phyloP scores from a whole-genome alignment of 2,888 invertebrate species.

The Cataglyphis albicans region DNA sequence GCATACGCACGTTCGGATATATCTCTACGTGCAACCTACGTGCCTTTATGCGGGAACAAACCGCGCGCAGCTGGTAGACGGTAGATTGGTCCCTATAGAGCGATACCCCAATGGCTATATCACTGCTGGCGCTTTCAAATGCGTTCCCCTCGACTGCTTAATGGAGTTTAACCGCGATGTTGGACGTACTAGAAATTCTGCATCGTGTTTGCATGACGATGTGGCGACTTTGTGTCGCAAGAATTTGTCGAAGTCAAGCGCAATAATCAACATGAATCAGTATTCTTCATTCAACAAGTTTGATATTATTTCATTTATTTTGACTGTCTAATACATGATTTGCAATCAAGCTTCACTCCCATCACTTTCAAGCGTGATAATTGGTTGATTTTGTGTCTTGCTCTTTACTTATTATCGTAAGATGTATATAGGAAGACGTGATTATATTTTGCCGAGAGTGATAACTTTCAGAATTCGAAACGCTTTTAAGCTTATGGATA shows the following conservation, averaged over 20 bases:
- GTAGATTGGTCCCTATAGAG: constrained; percentile 35
- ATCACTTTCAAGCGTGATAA: neutral
- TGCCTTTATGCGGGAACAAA: neutral
- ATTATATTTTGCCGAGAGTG: neutral
- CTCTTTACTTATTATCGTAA: neutral
- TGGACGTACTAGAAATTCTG: constrained; percentile 32
- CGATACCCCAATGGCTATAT: constrained; percentile 18
- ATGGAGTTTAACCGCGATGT: constrained; percentile 47
- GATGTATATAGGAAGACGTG: neutral
- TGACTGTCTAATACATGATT: no score
- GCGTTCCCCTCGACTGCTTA: constrained; percentile 35
- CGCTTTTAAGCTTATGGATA: constrained; percentile 41
- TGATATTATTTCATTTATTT: neutral
- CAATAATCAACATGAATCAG: constrained; percentile 14
- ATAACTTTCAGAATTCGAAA: neutral
- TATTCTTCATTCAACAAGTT: neutral
- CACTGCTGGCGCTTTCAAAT: constrained; percentile 43
- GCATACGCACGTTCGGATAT: constrained; percentile 8
- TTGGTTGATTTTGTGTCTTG: neutral
- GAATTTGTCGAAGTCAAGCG: constrained; percentile 28
- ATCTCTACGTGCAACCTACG: constrained; percentile 22
- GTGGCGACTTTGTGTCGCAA: neutral
- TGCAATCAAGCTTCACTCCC: neutral
- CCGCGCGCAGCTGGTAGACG: constrained; percentile 32
- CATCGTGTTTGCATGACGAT: neutral